Evolutionary conservation across 1,140 invertebrate genomes (phyloP), one percentile per base, ranked within the genome.

Genomic region (Caenorhabditis latens): DNA sequence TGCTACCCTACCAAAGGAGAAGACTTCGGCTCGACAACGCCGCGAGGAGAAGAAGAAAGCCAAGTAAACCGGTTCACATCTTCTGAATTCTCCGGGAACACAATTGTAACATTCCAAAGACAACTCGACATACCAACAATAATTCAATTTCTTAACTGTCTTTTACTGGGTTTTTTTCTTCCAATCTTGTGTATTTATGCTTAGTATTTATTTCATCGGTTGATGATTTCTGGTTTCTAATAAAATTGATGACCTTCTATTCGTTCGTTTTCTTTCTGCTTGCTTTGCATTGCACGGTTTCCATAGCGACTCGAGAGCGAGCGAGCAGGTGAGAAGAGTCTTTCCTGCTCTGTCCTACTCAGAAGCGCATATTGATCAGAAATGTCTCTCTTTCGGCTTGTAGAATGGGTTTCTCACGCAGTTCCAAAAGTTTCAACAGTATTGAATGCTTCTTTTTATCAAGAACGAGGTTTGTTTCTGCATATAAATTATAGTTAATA

Each of bases 341-440:
- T 19, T 58, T 14, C 24, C 9, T 1, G 21, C 19, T 19, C 24
- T 11, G 6, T 63, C 57, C 8, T n/a, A 3, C 57, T 58, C 57
- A 19, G 13, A n/a, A n/a, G 21, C 57, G 14, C 8, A 24, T 63
- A 32, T 53, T 40, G 2, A 42, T 6, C 46, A 79, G 11, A 85
- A 48, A 85, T 85, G 84, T 85, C 84, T 11, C 50, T 85, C 32
- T 85, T 85, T 57, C 84, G 84, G 4, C 50, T 85, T n/a, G 50
- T 71, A 4, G 84, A 85, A 58, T 58, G 53, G 46, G 63, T 61
- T 48, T 57, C 63, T 19, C 50, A 71, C 19, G 79, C 63, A 53
- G 40, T 85, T 57, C 84, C 84, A 40, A 53, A 85, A 1, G 46
- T 40, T 19, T 75, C 84, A 3, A 50, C 84, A 9, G 43, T 85